A percentile compares a stretch with the other conserved stretches of the same genome.
These are phyloP conservation scores for Bombus sylvicola DNA, from an alignment of 1,140 invertebrate species.

Conservation along the genomic window DNA sequence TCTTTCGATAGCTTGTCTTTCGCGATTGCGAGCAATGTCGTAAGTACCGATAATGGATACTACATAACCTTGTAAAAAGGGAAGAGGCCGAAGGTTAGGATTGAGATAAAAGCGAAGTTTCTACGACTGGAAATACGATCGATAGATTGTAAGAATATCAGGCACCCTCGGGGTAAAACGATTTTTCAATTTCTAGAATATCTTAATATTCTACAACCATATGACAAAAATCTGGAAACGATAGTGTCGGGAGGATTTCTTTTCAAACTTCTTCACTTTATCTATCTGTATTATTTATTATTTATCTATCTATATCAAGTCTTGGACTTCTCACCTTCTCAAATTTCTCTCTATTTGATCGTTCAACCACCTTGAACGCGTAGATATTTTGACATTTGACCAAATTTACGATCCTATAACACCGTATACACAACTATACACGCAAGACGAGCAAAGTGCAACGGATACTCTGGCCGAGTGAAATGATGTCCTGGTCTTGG, in stretches of 20 bases:
- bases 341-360: neutral
- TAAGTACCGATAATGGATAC: neutral
- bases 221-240: too few relatives aligned
- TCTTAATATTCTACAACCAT: too few relatives aligned
- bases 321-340: neutral
- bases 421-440: neutral
- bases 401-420: neutral
- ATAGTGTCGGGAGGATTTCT: too few relatives aligned
- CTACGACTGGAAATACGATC: neutral
- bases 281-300: too few relatives aligned
- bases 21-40: neutral
- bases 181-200: neutral
- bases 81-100: neutral
- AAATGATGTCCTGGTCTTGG: slow-evolving; percentile 49
- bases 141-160: neutral
- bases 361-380: neutral
- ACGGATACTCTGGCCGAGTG: slow-evolving; percentile 21
- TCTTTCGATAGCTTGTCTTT: neutral
- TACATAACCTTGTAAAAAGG: neutral
- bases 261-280: too few relatives aligned
- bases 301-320: too few relatives aligned
- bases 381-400: slow-evolving; percentile 5
- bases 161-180: neutral
- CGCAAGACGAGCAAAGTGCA: slow-evolving; percentile 31
- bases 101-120: neutral